Base-by-base conservation (phyloP, 2,797 vertebrate genomes). In the Pseudomugil tenellus region DNA sequence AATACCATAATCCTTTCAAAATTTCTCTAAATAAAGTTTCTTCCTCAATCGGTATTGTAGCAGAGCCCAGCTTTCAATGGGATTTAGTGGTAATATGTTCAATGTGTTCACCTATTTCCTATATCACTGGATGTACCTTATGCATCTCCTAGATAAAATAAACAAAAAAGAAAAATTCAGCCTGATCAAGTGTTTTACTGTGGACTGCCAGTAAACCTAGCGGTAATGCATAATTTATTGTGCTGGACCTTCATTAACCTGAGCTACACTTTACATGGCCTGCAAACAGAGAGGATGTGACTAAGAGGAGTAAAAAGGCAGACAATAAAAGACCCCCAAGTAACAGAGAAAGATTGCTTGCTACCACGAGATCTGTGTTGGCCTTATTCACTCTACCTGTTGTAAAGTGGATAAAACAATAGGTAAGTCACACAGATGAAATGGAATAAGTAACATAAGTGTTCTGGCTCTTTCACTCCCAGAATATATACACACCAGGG, bases 241-340 rank as follows among this genome's bases (percentile, higher is more conserved):
- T 25, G 41, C 72, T 62, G 39, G n/a, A 82, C 29, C 21, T 67
- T 80, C 55, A 76, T 70, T 77, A 77, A 77, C 66, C 69, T 14
- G 32, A 57, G 52, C 68, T 75, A 25, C 63, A 75, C 64, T 58
- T 77, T 70, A 71, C 64, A 64, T 41, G 66, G 85, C 91, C 85
- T 94, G 89, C 93, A 93, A 93, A 74, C 62, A 71, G 43, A 60
- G 61, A 62, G 56, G 11, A 64, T 32, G 60, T 10, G 54, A 49
- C n/a, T 59, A 62, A 37, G 56, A 28, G n/a, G 68, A 37, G 55
- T 60, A 72, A 65, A 78, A n/a, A 65, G 58, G n/a, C 8, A 63
- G 46, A 69, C 32, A 59, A 46, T 29, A 76, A 67, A 60, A 48
- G 59, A 14, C 48, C 29, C 59, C 37, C 58, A 56, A 75, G 62